A percentile compares a stretch with the other conserved stretches of the same genome.
Conservation (phyloP, 1,140 invertebrate species). For the Caenorhabditis latens region DNA sequence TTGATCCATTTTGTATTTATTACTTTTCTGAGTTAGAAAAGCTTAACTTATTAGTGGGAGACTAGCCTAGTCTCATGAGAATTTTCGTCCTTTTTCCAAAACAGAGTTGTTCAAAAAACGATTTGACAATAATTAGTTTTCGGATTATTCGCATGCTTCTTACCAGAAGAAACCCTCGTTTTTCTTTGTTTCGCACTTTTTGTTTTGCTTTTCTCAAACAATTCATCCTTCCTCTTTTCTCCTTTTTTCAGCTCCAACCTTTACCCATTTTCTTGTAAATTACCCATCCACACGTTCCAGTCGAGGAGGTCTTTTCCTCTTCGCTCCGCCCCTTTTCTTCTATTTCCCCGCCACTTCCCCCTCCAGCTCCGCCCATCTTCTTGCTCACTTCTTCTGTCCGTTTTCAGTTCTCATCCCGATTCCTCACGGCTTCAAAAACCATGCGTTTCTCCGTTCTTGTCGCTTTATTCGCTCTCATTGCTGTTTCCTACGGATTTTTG, state of each 20-base stretch:
- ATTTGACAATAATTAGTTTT: background rate
- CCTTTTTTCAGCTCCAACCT: background rate
- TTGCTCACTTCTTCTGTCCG: slow-evolving; percentile 6
- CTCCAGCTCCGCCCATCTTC: background rate
- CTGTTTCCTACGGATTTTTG: slow-evolving; percentile 45
- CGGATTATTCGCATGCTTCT: background rate
- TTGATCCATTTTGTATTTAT: too few species aligned
- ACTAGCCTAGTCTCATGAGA: background rate
- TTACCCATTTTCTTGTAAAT: slow-evolving; percentile 11
- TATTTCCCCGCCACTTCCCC: background rate
- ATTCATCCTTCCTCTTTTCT: background rate
- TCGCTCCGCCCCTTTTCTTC: background rate
- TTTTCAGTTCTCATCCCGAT: slow-evolving; percentile 46
- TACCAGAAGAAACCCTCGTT: background rate
- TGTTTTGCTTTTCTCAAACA: background rate
- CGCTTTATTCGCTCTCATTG: slow-evolving; percentile 27
- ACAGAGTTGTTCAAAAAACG: background rate
- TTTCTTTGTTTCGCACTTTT: background rate
- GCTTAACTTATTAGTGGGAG: background rate
- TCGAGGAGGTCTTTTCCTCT: slow-evolving; percentile 4
- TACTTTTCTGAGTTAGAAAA: too few species aligned
- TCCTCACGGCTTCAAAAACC: background rate
- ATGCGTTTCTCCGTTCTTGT: slow-evolving; percentile 50
- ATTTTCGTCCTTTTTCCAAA: background rate
- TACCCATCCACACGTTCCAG: slow-evolving; percentile 43